A percentile compares a stretch with the other conserved stretches of the same genome.
These are phyloP conservation scores for Leucophenga varia DNA, from an alignment of 1,140 invertebrate species.

Conservation along the genomic window DNA sequence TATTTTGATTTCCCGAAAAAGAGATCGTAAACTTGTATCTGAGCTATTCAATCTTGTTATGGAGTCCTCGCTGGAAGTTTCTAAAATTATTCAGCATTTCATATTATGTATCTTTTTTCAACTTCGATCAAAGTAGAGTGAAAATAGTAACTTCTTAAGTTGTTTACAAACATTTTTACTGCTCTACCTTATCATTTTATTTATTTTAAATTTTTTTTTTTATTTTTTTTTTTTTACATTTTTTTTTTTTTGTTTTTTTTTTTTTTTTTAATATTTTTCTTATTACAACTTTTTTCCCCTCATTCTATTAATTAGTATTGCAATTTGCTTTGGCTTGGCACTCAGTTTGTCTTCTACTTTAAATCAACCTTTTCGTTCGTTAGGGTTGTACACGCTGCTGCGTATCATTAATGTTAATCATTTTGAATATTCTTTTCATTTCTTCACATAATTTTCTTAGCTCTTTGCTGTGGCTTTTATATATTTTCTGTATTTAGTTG, in stretches of 20 bases:
- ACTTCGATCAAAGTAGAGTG: too few relatives aligned
- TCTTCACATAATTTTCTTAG: constrained; percentile 21
- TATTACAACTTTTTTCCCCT: too few relatives aligned
- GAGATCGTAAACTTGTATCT: too few relatives aligned
- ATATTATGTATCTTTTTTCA: too few relatives aligned
- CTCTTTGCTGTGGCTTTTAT: background rate
- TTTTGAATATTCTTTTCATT: constrained; percentile 29
- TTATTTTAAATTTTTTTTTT: constrained; percentile 2
- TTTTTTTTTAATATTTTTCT: too few relatives aligned
- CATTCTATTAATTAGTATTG: constrained; percentile 44
- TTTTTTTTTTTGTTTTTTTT: constrained; percentile 22
- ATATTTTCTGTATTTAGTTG: background rate
- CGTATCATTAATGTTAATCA: constrained; percentile 49
- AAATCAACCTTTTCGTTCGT: constrained; percentile 1
- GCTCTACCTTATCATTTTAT: background rate
- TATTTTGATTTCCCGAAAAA: too few relatives aligned
- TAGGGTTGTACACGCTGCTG: too few relatives aligned
- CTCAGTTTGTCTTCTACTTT: constrained; percentile 30
- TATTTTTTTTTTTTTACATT: constrained; percentile 29
- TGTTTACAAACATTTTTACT: constrained; percentile 41
- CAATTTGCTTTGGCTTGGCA: constrained; percentile 43
- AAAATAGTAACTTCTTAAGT: constrained; percentile 44
- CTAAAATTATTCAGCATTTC: too few relatives aligned
- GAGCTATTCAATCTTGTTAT: too few relatives aligned
- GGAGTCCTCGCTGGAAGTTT: too few relatives aligned